Conservation (phyloP, 1,140 invertebrate species). For the Drosophila littoralis region DNA sequence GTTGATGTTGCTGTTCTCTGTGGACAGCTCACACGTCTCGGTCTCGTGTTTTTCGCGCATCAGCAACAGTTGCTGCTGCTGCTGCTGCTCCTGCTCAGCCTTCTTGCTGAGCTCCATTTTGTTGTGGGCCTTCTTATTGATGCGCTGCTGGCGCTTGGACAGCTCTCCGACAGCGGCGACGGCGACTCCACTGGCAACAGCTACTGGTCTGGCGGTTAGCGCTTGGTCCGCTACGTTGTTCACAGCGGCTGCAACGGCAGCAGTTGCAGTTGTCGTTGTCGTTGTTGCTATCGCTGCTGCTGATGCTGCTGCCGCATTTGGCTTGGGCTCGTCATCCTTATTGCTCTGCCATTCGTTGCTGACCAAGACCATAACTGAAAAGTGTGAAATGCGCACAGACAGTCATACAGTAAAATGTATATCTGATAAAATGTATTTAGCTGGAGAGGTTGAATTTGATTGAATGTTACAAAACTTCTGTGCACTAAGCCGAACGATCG, state of each 20-base stretch:
- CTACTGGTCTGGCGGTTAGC: slow-evolving; percentile 11
- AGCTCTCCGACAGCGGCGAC: neutral
- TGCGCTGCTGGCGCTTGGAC: slow-evolving; percentile 23
- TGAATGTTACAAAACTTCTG: slow-evolving; percentile 28
- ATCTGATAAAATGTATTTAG: slow-evolving; percentile 16
- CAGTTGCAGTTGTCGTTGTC: slow-evolving; percentile 4
- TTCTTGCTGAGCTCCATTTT: slow-evolving; percentile 65
- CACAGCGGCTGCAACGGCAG: slow-evolving; percentile 16
- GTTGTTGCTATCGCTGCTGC: slow-evolving; percentile 16
- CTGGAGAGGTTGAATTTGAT: slow-evolving; percentile 30
- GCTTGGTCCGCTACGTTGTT: slow-evolving; percentile 18
- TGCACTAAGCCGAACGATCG: slow-evolving; percentile 26
- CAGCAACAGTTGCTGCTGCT: slow-evolving; percentile 26
- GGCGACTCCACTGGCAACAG: neutral
- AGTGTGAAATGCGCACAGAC: slow-evolving; percentile 15
- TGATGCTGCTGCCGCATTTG: slow-evolving; percentile 20
- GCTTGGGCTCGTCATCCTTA: slow-evolving; percentile 63
- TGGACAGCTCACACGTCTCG: slow-evolving; percentile 38
- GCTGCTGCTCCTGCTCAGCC: slow-evolving; percentile 49
- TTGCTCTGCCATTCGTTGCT: slow-evolving; percentile 66
- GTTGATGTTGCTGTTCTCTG: slow-evolving; percentile 13
- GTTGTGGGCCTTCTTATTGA: slow-evolving; percentile 34
- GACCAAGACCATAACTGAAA: slow-evolving; percentile 70
- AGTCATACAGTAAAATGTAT: slow-evolving; percentile 23
- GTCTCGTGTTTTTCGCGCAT: slow-evolving; percentile 57